Conservation (phyloP, 2,113 vertebrate species). For the Dasyornis broadbenti region DNA sequence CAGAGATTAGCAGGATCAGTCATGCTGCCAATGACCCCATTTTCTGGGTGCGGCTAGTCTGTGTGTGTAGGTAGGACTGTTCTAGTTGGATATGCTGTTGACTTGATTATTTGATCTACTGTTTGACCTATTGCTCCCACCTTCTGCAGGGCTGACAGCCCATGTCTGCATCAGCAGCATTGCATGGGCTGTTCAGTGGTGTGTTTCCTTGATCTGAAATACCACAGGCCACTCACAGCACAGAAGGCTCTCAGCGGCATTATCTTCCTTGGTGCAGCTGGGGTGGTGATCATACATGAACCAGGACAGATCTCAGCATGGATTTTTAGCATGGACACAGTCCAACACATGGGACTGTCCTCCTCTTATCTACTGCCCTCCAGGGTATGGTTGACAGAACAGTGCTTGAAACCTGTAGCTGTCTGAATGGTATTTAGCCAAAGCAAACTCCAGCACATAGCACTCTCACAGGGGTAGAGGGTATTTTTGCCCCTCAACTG, state of each 20-base stretch:
- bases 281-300: background rate
- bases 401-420: background rate
- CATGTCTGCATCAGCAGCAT: accelerated
- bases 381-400: background rate
- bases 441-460: background rate
- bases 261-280: background rate
- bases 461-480: background rate
- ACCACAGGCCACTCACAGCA: accelerated
- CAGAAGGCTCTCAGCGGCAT: background rate
- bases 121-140: background rate
- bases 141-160: background rate
- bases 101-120: background rate
- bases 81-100: background rate
- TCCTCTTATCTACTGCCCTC: background rate
- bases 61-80: background rate
- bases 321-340: background rate
- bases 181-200: background rate
- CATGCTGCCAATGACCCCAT: background rate
- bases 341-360: background rate
- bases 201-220: background rate
- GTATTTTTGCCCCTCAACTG: background rate
- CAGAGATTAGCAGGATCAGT: background rate
- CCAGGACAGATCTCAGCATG: accelerated
- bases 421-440: background rate
- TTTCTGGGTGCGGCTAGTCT: background rate